phyloP scores from a whole-genome alignment of 2,888 invertebrate genomes.

The Malthinus flaveolus region DNA sequence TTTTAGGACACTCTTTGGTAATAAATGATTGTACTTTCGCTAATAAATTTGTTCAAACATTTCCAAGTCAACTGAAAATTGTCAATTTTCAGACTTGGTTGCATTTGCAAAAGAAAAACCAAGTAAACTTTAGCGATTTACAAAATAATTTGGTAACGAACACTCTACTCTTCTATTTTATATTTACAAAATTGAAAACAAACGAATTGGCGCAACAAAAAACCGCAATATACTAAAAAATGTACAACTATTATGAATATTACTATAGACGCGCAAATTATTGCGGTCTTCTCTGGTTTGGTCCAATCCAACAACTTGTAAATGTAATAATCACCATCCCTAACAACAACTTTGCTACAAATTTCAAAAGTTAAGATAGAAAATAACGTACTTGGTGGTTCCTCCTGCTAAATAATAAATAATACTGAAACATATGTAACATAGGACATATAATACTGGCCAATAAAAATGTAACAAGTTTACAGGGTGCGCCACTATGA shows the following conservation, averaged over 20 bases:
- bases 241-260: constrained; percentile 65
- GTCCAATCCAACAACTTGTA: constrained; percentile 77
- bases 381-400: constrained; percentile 46
- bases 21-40: too few species aligned
- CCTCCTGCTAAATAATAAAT: constrained; percentile 76
- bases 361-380: neutral
- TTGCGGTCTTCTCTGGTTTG: constrained; percentile 61
- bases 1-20: too few species aligned
- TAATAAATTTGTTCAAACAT: too few species aligned
- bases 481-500: constrained; percentile 73
- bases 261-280: constrained; percentile 63
- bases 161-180: too few species aligned
- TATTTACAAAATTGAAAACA: too few species aligned
- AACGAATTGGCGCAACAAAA: constrained; percentile 49
- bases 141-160: too few species aligned
- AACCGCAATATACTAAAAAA: constrained; percentile 59
- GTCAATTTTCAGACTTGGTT: too few species aligned
- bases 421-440: constrained; percentile 70
- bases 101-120: too few species aligned
- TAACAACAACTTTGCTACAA: constrained; percentile 41
- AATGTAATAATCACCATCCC: constrained; percentile 72
- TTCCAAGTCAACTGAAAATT: too few species aligned
- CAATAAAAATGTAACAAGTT: constrained; percentile 65
- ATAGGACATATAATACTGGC: constrained; percentile 62
- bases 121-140: too few species aligned